Evolutionary conservation across 2,797 vertebrate species (phyloP), one percentile per base, ranked within the genome.

Genomic region (Morelia viridis): DNA sequence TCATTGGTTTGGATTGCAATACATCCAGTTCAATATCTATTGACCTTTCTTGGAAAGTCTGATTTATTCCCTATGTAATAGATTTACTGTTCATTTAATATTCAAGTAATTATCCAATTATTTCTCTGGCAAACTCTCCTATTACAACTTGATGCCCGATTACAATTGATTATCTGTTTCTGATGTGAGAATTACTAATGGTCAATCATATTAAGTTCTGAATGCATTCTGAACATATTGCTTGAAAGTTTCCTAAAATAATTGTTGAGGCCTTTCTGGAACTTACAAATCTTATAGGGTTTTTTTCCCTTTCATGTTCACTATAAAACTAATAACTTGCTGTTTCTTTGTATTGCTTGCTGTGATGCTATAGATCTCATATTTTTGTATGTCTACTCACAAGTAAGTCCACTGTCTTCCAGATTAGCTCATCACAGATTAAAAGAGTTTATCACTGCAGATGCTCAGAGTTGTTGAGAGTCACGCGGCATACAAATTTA

Each of bases 51-150:
- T 84, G 60, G 41, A n/a, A 87, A 60, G n/a, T 56, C 46, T 4
- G 62, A 46, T 46, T 13, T 28, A 57, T 89, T 58, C 46, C 17
- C 53, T 56, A 57, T n/a, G 17, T 53, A 50, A 71, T 46, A 35
- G 22, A 31, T 62, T 80, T 84, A n/a, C 85, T 26, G 87, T 58
- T 89, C 31, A 68, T 89, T 85, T 56, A 85, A 65, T 57, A 92
- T 53, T 83, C 12, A 62, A 88, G 15, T 84, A 84, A 83, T 64
- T 65, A 92, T 84, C 31, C n/a, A 89, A 85, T 71, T 35, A 85
- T 71, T n/a, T 89, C 10, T 89, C 56, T 71, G 50, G 64, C 12
- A 60, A 91, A 92, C 22, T 53, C 46, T 88, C 64, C 26, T 28
- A 80, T 53, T 60, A 80, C 65, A 87, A 71, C 11, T 76, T 26